These are phyloP conservation scores for Caenorhabditis zanzibari DNA, from an alignment of 2,888 invertebrate genomes.

Conservation along the genomic window DNA sequence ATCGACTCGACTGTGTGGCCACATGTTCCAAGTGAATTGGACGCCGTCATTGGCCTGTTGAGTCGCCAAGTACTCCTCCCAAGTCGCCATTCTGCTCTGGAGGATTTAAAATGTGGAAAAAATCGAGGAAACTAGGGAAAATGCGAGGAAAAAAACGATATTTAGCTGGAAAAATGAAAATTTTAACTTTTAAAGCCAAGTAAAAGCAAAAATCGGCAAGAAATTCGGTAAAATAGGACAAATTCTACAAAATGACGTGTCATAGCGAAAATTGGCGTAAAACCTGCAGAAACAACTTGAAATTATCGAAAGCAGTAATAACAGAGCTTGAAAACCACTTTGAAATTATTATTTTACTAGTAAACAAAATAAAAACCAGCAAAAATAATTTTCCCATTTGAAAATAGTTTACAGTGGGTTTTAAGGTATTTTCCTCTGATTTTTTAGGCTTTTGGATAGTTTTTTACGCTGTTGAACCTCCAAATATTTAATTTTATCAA, in stretches of 20 bases:
- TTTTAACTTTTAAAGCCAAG: background rate
- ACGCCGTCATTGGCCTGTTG: constrained; percentile 98
- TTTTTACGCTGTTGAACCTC: no score
- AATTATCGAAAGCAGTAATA: background rate
- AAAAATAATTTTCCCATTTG: no score
- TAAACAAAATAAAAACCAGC: background rate
- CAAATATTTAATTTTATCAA: background rate
- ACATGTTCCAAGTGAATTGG: constrained; percentile 98
- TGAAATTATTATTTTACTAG: background rate
- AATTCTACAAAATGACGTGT: background rate
- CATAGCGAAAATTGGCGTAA: background rate
- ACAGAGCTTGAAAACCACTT: background rate
- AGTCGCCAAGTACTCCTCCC: constrained; percentile 88
- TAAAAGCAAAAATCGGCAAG: background rate
- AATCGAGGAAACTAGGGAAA: background rate
- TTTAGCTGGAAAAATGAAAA: background rate
- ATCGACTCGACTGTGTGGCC: constrained; percentile 87
- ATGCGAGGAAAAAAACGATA: background rate
- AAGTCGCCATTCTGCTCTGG: constrained; percentile 72
- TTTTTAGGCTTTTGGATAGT: no score
- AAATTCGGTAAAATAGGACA: background rate
- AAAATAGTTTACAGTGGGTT: no score
- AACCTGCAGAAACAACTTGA: background rate
- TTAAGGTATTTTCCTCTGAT: no score
- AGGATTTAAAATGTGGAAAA: background rate